Conservation (phyloP, 2,888 invertebrate genomes). For the Lithodes maja region DNA sequence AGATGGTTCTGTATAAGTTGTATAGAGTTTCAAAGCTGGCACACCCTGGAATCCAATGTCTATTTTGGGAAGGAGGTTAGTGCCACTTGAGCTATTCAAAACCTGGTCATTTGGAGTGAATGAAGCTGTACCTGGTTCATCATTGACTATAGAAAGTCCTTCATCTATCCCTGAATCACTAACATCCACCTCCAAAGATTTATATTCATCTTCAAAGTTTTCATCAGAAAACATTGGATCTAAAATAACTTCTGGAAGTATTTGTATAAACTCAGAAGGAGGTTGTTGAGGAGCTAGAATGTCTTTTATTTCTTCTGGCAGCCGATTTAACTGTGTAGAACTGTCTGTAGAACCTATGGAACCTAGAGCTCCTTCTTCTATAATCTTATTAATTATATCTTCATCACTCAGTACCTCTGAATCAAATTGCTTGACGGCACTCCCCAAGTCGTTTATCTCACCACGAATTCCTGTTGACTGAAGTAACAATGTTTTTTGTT, state of each 20-base stretch:
- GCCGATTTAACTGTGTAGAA: too few species aligned
- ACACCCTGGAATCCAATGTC: slow-evolving; percentile 1
- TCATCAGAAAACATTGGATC: too few species aligned
- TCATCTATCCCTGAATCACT: background rate
- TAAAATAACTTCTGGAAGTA: too few species aligned
- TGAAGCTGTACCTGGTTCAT: background rate
- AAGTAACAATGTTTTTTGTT: background rate
- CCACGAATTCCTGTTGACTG: background rate
- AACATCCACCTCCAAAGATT: background rate
- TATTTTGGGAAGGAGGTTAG: background rate
- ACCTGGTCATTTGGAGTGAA: background rate
- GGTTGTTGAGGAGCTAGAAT: too few species aligned
- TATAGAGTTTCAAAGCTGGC: background rate
- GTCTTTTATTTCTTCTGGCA: too few species aligned
- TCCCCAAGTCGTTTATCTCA: background rate
- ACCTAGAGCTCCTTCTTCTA: background rate
- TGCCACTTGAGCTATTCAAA: background rate
- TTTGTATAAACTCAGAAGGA: too few species aligned
- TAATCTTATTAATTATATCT: background rate
- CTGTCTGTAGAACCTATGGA: too few species aligned
- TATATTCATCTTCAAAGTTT: too few species aligned
- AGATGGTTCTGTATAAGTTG: background rate
- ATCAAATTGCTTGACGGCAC: background rate
- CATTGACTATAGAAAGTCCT: background rate
- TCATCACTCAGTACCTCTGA: background rate